These are phyloP conservation scores for Ophthalmolycus amberensis DNA, from an alignment of 2,113 vertebrate genomes.

Conservation along the genomic window DNA sequence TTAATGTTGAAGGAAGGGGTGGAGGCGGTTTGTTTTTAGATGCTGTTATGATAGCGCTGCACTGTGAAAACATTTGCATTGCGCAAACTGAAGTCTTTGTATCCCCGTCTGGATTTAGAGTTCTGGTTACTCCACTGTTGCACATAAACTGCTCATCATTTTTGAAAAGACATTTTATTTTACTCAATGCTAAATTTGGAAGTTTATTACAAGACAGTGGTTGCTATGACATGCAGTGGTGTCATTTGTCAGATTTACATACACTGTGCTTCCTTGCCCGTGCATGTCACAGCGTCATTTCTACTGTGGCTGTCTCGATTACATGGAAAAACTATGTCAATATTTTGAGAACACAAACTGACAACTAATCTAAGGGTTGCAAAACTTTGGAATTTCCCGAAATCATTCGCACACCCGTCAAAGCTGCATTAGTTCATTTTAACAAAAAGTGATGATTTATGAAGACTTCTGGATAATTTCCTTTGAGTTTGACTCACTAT, in stretches of 20 bases:
- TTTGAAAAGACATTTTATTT: not conserved
- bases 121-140: not conserved
- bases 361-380: conserved; percentile 24
- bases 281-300: not conserved
- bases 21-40: conserved; percentile 49
- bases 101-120: not conserved
- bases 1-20: conserved; percentile 54
- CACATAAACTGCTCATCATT: not conserved
- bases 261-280: not conserved
- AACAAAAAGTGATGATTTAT: conserved; percentile 68
- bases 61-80: conserved; percentile 64
- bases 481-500: conserved; percentile 66
- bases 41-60: conserved; percentile 63
- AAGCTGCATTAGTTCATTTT: conserved; percentile 54
- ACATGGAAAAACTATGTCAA: not conserved
- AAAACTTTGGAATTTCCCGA: conserved; percentile 30
- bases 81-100: conserved; percentile 22
- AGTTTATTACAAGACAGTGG: conserved; percentile 15
- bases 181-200: not conserved
- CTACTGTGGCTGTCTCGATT: not conserved
- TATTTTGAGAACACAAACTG: conserved; percentile 2
- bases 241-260: conserved; percentile 10
- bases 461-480: conserved; percentile 69
- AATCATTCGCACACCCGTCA: conserved; percentile 12
- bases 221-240: conserved; percentile 15